A percentile compares a stretch with the other conserved stretches of the same genome.
phyloP scores from a whole-genome alignment of 2,113 vertebrate species.

The Heterotilapia buettikoferi region DNA sequence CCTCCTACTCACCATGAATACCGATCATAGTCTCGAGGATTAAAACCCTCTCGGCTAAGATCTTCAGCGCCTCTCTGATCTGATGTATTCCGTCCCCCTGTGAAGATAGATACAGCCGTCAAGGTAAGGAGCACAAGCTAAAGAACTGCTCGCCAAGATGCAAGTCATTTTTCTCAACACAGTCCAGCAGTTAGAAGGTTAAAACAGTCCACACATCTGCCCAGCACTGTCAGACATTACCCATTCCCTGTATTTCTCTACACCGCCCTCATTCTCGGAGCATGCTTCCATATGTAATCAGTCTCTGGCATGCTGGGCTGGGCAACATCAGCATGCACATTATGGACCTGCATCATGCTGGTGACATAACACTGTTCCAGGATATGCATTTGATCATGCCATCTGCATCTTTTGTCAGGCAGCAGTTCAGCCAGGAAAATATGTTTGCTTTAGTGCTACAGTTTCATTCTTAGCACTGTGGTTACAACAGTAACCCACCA shows the following conservation, averaged over 20 bases:
- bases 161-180: conserved; percentile 53
- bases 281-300: conserved; percentile 57
- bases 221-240: conserved; percentile 26
- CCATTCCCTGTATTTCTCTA: conserved; percentile 13
- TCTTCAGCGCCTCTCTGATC: conserved; percentile 99
- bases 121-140: conserved; percentile 77
- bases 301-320: conserved; percentile 54
- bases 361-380: conserved; percentile 13
- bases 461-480: background rate
- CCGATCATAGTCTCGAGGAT: conserved; percentile 99
- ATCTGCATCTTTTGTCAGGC: conserved; percentile 13
- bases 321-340: conserved; percentile 63
- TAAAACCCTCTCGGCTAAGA: conserved; percentile 99
- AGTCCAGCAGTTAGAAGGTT: conserved; percentile 72
- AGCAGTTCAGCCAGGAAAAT: conserved; percentile 14
- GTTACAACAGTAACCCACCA: background rate
- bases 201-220: conserved; percentile 56
- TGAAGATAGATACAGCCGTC: conserved; percentile 92
- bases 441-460: background rate
- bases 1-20: conserved; percentile 98
- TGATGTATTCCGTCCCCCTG: conserved; percentile 99
- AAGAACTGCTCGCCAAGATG: conserved; percentile 68
- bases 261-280: conserved; percentile 38
- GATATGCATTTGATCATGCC: conserved; percentile 37
- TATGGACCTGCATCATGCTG: conserved; percentile 10